Base-by-base conservation (phyloP, 2,888 invertebrate species). In the Pogonocherus hispidulus region DNA sequence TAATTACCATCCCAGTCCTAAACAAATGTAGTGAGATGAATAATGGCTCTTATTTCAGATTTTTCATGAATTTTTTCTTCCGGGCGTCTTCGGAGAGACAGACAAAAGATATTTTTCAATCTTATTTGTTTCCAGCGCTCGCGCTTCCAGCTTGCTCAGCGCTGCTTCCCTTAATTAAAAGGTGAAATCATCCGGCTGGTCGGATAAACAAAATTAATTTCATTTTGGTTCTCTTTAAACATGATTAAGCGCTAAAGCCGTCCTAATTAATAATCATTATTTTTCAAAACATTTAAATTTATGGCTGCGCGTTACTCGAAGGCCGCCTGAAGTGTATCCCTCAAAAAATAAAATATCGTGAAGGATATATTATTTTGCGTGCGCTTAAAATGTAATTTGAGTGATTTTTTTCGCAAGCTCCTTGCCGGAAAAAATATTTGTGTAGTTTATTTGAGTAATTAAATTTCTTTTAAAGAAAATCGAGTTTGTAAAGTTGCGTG, bases 151-250 rank as follows among this genome's bases (percentile, higher is more conserved):
- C 27, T 54, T 52, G 51, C 49, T 44, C 37, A 60, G 57, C 60
- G 60, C 60, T 55, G 67, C 76, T 73, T 69, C 73, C 70, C 70
- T 74, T 76, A 78, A 79, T 77, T 77, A 78, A 76, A 77, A 76
- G 74, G 76, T 73, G 71, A 68, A 75, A 76, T 72, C 66, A 67
- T 67, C 70, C 73, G 69, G 63, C 63, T 35, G 63, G 63, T 46
- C 55, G 67, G 71, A 78, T 77, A 78, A 77, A 77, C 73, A 71
- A 69, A 78, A 79, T 78, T 79, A 79, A 78, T 78, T 76, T 70
- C 73, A 71, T 78, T 76, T 71, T 71, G 66, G 76, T 71, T 72
- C 74, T 70, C 69, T 71, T 76, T 73, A 71, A 74, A 71, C 73
- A 66, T 78, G 76, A 79, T 78, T 76, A 76, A 78, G 70, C 69